A percentile compares a stretch with the other conserved stretches of the same genome.
Conservation (phyloP, 2,888 invertebrate genomes). For the Lagria hirta region DNA sequence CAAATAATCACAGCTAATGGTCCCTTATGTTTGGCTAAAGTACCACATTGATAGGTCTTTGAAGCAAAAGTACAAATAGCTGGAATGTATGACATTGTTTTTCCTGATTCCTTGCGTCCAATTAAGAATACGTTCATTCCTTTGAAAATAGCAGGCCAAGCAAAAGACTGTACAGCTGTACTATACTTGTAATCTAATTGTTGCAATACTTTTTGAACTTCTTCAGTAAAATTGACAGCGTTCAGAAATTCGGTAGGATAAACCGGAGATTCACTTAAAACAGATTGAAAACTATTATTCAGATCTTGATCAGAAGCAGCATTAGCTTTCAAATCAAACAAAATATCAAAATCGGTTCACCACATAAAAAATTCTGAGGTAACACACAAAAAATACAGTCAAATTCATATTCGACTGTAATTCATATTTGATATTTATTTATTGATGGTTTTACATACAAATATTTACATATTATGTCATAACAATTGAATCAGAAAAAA, state of each 20-base stretch:
- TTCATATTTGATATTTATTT: too few relatives aligned
- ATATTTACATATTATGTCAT: constrained; percentile 36
- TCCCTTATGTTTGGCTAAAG: constrained; percentile 52
- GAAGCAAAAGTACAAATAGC: constrained; percentile 64
- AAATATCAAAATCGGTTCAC: too few relatives aligned
- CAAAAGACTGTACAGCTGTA: constrained; percentile 65
- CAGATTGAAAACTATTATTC: too few relatives aligned
- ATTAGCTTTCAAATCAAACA: too few relatives aligned
- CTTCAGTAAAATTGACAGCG: constrained; percentile 38
- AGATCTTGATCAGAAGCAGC: too few relatives aligned
- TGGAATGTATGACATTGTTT: constrained; percentile 71
- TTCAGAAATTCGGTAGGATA: constrained; percentile 34
- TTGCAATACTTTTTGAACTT: constrained; percentile 37
- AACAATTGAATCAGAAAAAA: constrained; percentile 29
- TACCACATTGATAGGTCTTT: constrained; percentile 49
- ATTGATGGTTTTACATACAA: too few relatives aligned
- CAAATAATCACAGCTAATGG: constrained; percentile 70
- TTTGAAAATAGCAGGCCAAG: constrained; percentile 70
- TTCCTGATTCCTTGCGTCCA: constrained; percentile 62
- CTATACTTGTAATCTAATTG: constrained; percentile 43
- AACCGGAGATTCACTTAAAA: too few relatives aligned
- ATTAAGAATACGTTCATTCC: constrained; percentile 68
- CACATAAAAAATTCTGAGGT: too few relatives aligned
- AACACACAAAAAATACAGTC: too few relatives aligned
- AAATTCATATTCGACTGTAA: too few relatives aligned